Percentiles rank a stretch among this genome's conserved stretches.
phyloP scores from a whole-genome alignment of 2,888 invertebrate species.

The Nematopogon swammerdamellus region DNA sequence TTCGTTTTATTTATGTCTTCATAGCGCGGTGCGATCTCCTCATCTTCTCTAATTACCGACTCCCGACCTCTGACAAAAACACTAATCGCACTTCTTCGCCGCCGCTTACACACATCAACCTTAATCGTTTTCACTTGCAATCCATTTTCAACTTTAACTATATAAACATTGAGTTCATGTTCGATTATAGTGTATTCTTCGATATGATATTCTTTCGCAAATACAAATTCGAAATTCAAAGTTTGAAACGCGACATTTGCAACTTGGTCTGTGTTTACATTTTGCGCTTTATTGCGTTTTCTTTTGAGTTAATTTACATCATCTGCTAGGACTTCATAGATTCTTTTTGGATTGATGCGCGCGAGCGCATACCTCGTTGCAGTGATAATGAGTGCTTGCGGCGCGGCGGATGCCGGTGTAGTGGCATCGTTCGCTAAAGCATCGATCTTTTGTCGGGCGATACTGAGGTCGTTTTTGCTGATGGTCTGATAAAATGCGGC shows the following conservation, averaged over 20 bases:
- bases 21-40: conserved; percentile 36
- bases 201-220: no score
- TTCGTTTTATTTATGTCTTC: conserved; percentile 53
- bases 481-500: neutral
- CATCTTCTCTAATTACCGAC: conserved; percentile 50
- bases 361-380: neutral
- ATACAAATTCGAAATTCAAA: no score
- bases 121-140: conserved; percentile 2
- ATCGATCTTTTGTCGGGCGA: neutral
- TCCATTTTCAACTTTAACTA: neutral
- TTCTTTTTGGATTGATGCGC: no score
- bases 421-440: neutral
- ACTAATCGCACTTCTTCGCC: conserved; percentile 42
- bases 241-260: no score
- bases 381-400: neutral
- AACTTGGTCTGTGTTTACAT: no score
- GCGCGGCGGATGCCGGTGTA: neutral
- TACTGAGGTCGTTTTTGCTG: neutral
- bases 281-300: no score
- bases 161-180: no score
- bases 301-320: no score
- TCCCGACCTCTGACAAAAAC: conserved; percentile 37
- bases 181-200: no score
- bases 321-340: no score
- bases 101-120: conserved; percentile 5